Evolutionary conservation across 2,888 invertebrate species (phyloP).

Genomic region (Clistopyga incitator): DNA sequence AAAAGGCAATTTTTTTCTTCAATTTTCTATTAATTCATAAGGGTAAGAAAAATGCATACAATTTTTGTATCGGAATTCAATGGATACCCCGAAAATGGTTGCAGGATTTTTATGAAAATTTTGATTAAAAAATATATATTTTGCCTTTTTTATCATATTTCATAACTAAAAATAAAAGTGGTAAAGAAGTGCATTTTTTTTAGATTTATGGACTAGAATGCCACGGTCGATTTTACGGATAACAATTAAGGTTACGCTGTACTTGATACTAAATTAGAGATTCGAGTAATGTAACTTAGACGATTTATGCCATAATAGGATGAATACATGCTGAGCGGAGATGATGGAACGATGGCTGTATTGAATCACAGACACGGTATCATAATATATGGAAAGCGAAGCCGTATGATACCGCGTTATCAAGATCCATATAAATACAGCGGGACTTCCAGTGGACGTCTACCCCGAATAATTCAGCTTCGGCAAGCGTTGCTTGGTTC

Average conservation of each 20-base stretch:
- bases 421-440: slow-evolving; percentile 28
- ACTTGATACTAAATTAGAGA: background rate
- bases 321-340: background rate
- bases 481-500: background rate
- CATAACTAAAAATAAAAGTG: no score
- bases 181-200: no score
- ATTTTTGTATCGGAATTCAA: no score
- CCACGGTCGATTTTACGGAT: background rate
- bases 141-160: no score
- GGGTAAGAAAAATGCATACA: no score
- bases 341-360: background rate
- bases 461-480: background rate
- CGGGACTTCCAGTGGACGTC: background rate
- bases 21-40: no score
- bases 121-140: no score
- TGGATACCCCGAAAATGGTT: no score
- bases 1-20: no score
- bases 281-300: background rate
- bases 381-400: slow-evolving; percentile 2
- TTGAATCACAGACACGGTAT: background rate
- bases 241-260: background rate
- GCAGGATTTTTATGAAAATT: no score
- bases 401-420: slow-evolving; percentile 21
- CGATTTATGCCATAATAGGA: background rate
- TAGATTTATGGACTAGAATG: no score